A percentile compares a stretch with the other conserved stretches of the same genome.
These are phyloP conservation scores for Hemicordylus capensis DNA, from an alignment of 2,113 vertebrate genomes.

Conservation along the genomic window DNA sequence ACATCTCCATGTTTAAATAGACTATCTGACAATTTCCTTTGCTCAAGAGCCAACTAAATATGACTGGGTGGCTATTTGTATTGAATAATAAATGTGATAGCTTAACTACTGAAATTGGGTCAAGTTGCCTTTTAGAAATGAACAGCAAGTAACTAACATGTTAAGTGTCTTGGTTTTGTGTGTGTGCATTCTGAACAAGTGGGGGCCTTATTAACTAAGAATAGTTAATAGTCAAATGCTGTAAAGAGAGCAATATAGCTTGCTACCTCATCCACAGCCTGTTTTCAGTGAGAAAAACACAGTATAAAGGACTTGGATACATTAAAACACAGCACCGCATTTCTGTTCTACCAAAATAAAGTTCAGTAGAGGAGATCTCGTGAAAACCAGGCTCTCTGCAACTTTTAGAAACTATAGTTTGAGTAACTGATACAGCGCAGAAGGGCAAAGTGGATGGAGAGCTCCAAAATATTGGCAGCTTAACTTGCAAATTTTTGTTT, in stretches of 20 bases:
- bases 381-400: conserved; percentile 48
- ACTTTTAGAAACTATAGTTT: conserved; percentile 50
- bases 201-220: neutral
- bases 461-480: conserved; percentile 56
- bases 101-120: neutral
- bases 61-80: neutral
- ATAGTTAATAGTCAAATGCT: neutral
- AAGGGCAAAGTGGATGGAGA: conserved; percentile 7
- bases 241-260: neutral
- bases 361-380: conserved; percentile 26
- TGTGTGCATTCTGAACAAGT: neutral
- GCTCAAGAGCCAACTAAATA: neutral
- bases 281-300: neutral
- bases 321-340: conserved; percentile 49
- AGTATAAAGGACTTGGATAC: conserved; percentile 30
- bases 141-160: neutral
- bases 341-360: conserved; percentile 46
- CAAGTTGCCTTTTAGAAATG: neutral
- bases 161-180: neutral
- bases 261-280: neutral
- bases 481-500: conserved; percentile 60
- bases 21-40: neutral
- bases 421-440: conserved; percentile 36
- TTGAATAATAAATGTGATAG: neutral
- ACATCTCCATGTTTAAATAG: neutral